Conservation (phyloP, 2,797 vertebrate genomes). For the Sebastes jordani region DNA sequence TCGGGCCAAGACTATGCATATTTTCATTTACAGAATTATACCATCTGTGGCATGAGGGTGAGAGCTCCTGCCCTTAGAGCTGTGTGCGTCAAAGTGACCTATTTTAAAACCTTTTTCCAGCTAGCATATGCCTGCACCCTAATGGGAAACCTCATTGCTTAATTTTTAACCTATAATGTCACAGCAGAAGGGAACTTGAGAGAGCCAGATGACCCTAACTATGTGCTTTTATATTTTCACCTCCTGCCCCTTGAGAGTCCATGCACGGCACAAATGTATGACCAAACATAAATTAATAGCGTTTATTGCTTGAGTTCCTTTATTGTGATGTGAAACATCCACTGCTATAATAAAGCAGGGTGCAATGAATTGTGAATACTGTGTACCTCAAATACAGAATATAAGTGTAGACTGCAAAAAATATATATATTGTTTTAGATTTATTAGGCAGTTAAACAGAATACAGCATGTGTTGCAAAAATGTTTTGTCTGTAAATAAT, state of each 20-base stretch:
- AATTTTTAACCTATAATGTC: neutral
- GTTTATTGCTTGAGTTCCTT: neutral
- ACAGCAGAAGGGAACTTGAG: neutral
- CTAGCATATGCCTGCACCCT: neutral
- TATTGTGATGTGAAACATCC: neutral
- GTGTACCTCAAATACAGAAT: neutral
- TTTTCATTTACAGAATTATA: slow-evolving; percentile 43
- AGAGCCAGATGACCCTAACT: neutral
- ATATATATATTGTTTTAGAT: neutral
- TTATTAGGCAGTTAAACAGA: neutral
- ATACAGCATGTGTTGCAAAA: neutral
- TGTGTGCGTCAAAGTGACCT: slow-evolving; percentile 3
- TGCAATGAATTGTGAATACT: neutral
- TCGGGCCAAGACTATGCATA: slow-evolving; percentile 15
- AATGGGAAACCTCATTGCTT: neutral
- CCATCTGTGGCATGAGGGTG: neutral
- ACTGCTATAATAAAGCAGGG: neutral
- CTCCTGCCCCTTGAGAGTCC: neutral
- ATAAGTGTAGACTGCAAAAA: neutral
- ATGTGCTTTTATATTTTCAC: neutral
- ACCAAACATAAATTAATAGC: slow-evolving; percentile 1
- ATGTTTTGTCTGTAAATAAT: slow-evolving; percentile 27
- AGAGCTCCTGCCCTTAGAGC: slow-evolving; percentile 9
- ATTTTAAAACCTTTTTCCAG: slow-evolving; percentile 8
- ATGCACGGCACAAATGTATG: neutral